Conservation (phyloP, 1,140 invertebrate species). For the Aphidius gifuensis region DNA sequence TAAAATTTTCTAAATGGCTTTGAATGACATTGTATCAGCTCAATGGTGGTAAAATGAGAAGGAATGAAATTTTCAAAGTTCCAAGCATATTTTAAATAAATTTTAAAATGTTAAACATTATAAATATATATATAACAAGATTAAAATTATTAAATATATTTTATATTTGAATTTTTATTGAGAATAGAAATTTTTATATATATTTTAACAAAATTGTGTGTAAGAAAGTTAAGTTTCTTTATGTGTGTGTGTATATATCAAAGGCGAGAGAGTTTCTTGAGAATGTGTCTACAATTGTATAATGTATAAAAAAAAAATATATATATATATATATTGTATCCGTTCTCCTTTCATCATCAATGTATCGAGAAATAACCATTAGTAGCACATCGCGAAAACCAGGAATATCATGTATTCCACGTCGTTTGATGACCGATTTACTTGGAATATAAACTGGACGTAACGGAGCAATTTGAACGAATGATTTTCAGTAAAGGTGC, state of each 20-base stretch:
- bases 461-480: constrained; percentile 20
- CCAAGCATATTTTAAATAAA: too few relatives aligned
- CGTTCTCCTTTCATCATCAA: background rate
- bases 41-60: background rate
- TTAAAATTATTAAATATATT: too few relatives aligned
- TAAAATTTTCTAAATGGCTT: too few relatives aligned
- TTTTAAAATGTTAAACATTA: too few relatives aligned
- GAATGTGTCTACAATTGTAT: background rate
- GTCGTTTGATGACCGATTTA: constrained; percentile 23
- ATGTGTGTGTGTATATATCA: too few relatives aligned
- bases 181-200: too few relatives aligned
- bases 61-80: too few relatives aligned
- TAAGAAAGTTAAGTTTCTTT: too few relatives aligned
- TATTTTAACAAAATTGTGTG: too few relatives aligned
- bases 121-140: too few relatives aligned
- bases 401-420: constrained; percentile 21
- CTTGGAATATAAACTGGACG: constrained; percentile 26
- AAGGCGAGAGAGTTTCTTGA: background rate
- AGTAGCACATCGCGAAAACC: constrained; percentile 9
- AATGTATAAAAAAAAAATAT: background rate
- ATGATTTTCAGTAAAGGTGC: constrained; percentile 22
- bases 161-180: too few relatives aligned
- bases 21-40: too few relatives aligned
- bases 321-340: background rate
- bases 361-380: background rate